These are phyloP conservation scores for Colistium nudipinnis DNA, from an alignment of 2,113 vertebrate species.

Conservation along the genomic window DNA sequence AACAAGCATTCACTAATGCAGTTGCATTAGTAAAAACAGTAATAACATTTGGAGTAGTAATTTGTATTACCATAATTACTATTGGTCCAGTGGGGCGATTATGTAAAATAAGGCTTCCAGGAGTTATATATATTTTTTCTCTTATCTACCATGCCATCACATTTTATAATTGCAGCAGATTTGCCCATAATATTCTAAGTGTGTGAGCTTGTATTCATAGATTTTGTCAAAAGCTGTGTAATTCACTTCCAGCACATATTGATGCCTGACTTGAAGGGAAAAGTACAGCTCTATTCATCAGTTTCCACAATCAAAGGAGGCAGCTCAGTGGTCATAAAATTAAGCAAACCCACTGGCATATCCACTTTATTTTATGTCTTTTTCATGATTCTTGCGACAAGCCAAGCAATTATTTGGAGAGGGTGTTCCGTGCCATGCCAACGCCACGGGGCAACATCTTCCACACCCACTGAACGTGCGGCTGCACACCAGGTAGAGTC, in stretches of 20 bases:
- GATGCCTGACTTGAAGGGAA: not conserved
- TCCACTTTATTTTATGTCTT: constrained; percentile 13
- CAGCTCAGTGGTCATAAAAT: constrained; percentile 8
- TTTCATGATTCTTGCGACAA: not conserved
- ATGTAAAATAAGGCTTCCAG: too few species aligned
- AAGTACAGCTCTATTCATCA: not conserved
- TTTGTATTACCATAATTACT: not conserved
- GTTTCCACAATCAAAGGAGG: constrained; percentile 3
- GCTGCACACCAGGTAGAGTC: not conserved
- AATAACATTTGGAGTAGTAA: too few species aligned
- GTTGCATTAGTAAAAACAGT: not conserved
- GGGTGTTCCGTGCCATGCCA: not conserved
- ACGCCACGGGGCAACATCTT: not conserved
- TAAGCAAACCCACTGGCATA: not conserved
- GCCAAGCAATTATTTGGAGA: not conserved
- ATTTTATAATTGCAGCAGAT: too few species aligned
- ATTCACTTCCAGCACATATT: not conserved
- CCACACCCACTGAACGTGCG: constrained; percentile 18
- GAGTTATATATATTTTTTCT: too few species aligned
- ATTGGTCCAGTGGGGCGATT: not conserved
- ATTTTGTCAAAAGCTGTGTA: not conserved
- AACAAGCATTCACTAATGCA: too few species aligned
- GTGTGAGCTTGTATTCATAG: too few species aligned
- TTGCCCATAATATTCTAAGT: too few species aligned
- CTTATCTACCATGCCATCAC: too few species aligned